Evolutionary conservation across 2,113 vertebrate genomes (phyloP).

Genomic region (Albula glossodonta): DNA sequence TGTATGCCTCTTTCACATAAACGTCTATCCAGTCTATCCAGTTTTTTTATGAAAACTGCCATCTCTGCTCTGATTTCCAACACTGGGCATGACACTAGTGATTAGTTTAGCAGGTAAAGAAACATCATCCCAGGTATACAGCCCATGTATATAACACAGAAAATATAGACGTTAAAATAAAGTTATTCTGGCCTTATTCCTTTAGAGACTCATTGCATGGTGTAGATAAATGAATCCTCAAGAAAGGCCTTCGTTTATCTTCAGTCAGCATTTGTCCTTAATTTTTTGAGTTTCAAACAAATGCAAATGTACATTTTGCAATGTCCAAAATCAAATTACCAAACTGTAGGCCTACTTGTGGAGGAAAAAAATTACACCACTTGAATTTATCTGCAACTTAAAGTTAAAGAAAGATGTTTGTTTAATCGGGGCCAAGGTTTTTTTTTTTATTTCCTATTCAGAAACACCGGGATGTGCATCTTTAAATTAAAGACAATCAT

Average conservation of each 20-base stretch:
- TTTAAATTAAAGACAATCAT: background rate
- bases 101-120: background rate
- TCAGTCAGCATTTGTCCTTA: background rate
- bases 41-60: background rate
- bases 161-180: background rate
- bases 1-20: background rate
- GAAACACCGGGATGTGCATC: background rate
- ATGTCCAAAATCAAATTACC: background rate
- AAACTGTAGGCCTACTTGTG: background rate
- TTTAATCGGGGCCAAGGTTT: too few relatives aligned
- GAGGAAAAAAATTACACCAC: background rate
- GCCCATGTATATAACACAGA: background rate
- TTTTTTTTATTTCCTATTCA: background rate
- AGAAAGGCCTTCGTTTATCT: background rate
- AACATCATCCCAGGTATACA: background rate
- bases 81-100: background rate
- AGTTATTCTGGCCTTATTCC: background rate
- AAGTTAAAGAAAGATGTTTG: background rate
- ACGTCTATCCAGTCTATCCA: background rate
- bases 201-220: background rate
- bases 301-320: background rate
- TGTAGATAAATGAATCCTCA: background rate
- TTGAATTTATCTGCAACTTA: background rate
- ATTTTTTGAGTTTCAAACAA: background rate
- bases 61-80: background rate